phyloP scores from a whole-genome alignment of 2,113 vertebrate species.

The Crotalus helleri region DNA sequence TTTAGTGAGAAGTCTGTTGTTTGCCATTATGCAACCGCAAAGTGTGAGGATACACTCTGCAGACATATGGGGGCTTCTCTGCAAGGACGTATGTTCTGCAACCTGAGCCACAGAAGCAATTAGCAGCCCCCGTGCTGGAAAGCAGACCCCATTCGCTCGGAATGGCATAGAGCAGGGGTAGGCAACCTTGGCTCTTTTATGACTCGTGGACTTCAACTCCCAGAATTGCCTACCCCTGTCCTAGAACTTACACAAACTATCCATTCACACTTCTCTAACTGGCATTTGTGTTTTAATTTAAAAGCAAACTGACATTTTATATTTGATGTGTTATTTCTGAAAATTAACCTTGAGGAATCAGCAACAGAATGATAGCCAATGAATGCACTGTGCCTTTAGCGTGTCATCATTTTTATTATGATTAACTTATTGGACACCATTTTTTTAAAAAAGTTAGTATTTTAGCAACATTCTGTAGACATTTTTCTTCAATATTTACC shows the following conservation, averaged over 20 bases:
- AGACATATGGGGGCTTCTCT: conserved; percentile 56
- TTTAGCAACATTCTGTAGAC: conserved; percentile 44
- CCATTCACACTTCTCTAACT: conserved; percentile 72
- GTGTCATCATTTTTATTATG: conserved; percentile 73
- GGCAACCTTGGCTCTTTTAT: too few species aligned
- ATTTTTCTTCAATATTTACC: conserved; percentile 31
- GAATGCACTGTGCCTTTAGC: conserved; percentile 80
- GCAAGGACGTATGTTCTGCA: conserved; percentile 59
- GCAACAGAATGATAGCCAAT: conserved; percentile 70
- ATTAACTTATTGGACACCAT: conserved; percentile 56
- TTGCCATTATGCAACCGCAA: conserved; percentile 49
- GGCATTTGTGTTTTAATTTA: conserved; percentile 78
- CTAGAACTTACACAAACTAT: conserved; percentile 69
- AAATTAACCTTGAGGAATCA: conserved; percentile 71
- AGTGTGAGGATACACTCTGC: conserved; percentile 58
- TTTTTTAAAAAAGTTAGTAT: conserved; percentile 57
- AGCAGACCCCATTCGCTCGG: conserved; percentile 51
- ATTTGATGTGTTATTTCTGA: conserved; percentile 75
- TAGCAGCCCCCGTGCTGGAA: conserved; percentile 52
- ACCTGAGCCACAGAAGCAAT: conserved; percentile 61
- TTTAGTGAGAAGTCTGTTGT: conserved; percentile 53
- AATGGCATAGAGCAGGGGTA: conserved; percentile 6
- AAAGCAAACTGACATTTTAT: conserved; percentile 75
- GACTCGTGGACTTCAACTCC: too few species aligned
- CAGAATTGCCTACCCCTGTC: not conserved